Conservation (phyloP, 2,888 invertebrate species). For the Ormyrus thymus region DNA sequence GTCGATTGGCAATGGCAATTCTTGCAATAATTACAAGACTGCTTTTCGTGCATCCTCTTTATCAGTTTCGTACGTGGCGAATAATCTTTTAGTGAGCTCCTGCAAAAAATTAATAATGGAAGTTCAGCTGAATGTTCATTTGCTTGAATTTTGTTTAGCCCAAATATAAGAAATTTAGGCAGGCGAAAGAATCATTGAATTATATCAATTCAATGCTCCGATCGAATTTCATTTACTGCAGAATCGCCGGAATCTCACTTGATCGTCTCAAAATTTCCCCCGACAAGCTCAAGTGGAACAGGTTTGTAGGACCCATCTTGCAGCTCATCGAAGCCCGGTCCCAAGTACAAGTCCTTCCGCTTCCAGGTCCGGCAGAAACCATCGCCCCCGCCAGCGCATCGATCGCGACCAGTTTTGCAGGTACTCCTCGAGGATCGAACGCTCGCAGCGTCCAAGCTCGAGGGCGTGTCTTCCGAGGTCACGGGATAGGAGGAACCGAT, state of each 20-base stretch:
- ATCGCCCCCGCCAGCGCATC: background rate
- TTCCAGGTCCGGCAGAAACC: slow-evolving; percentile 73
- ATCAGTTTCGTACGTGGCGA: background rate
- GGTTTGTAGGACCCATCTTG: slow-evolving; percentile 63
- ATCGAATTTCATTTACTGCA: no score
- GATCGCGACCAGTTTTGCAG: background rate
- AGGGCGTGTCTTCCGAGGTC: slow-evolving; percentile 60
- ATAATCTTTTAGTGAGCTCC: slow-evolving; percentile 7
- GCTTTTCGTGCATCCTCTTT: background rate
- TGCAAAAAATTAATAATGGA: background rate
- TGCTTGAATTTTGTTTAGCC: no score
- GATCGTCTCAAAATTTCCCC: slow-evolving; percentile 61
- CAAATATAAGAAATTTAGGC: no score
- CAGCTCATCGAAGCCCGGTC: slow-evolving; percentile 67
- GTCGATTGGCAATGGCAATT: background rate
- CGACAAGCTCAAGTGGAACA: slow-evolving; percentile 63
- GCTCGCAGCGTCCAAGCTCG: slow-evolving; percentile 2
- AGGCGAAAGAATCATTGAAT: no score
- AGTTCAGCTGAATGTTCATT: no score
- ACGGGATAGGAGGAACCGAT: slow-evolving; percentile 75
- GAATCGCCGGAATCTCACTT: slow-evolving; percentile 24
- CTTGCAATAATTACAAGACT: background rate
- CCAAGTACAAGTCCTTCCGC: slow-evolving; percentile 78
- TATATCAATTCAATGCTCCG: no score
- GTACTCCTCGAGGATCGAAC: background rate